Percentiles rank a stretch among this genome's conserved stretches.
Conservation (phyloP, 2,888 invertebrate species). For the Aspidiotus destructor region DNA sequence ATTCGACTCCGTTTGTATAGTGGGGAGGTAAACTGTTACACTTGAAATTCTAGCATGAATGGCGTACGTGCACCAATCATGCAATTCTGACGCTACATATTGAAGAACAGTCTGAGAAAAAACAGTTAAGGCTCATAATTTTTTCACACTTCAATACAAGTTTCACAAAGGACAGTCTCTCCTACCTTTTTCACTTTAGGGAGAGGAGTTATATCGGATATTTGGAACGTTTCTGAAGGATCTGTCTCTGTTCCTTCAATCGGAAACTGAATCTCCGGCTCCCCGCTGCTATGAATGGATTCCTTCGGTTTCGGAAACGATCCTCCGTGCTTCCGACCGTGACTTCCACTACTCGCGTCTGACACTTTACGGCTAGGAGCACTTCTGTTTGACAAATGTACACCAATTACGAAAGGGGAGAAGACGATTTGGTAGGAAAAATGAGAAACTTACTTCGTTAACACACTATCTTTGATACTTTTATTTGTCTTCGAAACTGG, state of each 20-base stretch:
- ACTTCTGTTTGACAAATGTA: slow-evolving; percentile 25
- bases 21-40: slow-evolving; percentile 19
- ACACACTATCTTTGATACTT: slow-evolving; percentile 7
- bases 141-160: background rate
- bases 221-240: slow-evolving; percentile 19
- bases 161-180: background rate
- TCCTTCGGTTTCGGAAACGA: slow-evolving; percentile 43
- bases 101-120: slow-evolving; percentile 9
- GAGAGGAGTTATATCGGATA: background rate
- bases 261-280: slow-evolving; percentile 39
- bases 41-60: slow-evolving; percentile 17
- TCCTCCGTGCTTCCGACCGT: slow-evolving; percentile 42
- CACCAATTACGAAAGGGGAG: too few species aligned
- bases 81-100: slow-evolving; percentile 11
- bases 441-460: slow-evolving; percentile 14
- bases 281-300: slow-evolving; percentile 48
- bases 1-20: background rate
- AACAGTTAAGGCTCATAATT: background rate
- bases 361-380: slow-evolving; percentile 36
- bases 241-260: slow-evolving; percentile 10
- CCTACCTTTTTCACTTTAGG: background rate
- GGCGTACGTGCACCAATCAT: slow-evolving; percentile 8
- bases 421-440: background rate
- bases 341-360: slow-evolving; percentile 36
- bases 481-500: background rate